A percentile compares a stretch with the other conserved stretches of the same genome.
Conservation (phyloP, 2,888 invertebrate species). For the Catocala sponsa region DNA sequence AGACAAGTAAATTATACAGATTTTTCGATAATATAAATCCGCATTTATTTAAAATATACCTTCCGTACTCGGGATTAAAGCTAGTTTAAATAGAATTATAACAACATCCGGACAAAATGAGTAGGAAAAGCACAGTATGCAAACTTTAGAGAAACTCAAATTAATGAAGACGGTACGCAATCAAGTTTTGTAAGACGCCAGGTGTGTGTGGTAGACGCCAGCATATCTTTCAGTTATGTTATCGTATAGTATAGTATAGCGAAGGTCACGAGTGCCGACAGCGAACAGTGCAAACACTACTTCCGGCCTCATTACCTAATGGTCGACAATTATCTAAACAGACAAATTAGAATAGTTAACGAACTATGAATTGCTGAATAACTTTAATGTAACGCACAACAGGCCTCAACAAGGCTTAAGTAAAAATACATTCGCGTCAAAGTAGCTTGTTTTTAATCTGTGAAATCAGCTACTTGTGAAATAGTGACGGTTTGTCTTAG, state of each 20-base stretch:
- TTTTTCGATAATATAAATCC: constrained; percentile 24
- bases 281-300: constrained; percentile 8
- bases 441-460: not conserved
- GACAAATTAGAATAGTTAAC: not conserved
- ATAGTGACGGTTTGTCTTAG: constrained; percentile 23
- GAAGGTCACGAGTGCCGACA: constrained; percentile 5
- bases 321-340: constrained; percentile 1
- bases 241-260: not conserved
- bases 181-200: constrained; percentile 69
- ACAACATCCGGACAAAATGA: constrained; percentile 31
- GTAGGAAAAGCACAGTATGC: constrained; percentile 50
- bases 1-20: constrained; percentile 18
- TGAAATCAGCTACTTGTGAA: not conserved
- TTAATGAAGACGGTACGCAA: constrained; percentile 74
- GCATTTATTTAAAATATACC: constrained; percentile 20
- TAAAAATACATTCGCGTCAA: not conserved
- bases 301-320: not conserved
- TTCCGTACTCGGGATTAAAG: constrained; percentile 1
- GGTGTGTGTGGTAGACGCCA: constrained; percentile 61
- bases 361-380: not conserved
- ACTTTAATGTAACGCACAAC: not conserved
- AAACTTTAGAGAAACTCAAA: constrained; percentile 69
- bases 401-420: not conserved
- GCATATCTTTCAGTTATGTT: constrained; percentile 54
- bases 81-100: not conserved